These are phyloP conservation scores for Octodonta nipae DNA, from an alignment of 2,888 invertebrate genomes.

Conservation along the genomic window DNA sequence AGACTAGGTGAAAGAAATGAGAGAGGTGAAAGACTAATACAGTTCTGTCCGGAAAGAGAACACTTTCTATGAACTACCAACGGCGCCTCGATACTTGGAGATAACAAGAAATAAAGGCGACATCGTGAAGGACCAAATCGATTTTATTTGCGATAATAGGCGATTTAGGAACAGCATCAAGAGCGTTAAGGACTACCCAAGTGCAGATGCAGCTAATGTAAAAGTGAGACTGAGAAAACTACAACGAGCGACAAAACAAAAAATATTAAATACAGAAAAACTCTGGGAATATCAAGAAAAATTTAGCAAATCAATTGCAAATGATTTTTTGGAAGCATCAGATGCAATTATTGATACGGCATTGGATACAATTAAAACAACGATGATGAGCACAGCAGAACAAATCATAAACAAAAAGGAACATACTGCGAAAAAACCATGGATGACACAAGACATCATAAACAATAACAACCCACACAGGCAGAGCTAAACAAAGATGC, in stretches of 20 bases:
- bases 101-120: neutral
- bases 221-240: neutral
- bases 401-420: neutral
- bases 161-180: neutral
- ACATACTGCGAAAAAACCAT: no score
- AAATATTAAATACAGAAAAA: neutral
- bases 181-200: neutral
- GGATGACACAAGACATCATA: neutral
- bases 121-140: neutral
- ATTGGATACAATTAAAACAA: neutral
- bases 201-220: neutral
- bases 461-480: neutral
- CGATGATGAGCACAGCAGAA: neutral
- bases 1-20: conserved; percentile 3
- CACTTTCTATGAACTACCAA: neutral
- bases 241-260: no score
- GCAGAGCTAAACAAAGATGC: neutral
- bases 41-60: conserved; percentile 1
- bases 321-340: no score
- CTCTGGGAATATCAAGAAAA: neutral
- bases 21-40: neutral
- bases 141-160: neutral
- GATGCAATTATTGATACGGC: neutral
- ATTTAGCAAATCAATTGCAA: neutral
- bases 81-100: neutral